Percentiles rank a stretch among this genome's conserved stretches.
phyloP scores from a whole-genome alignment of 2,113 vertebrate species.

The Hippoglossus stenolepis region DNA sequence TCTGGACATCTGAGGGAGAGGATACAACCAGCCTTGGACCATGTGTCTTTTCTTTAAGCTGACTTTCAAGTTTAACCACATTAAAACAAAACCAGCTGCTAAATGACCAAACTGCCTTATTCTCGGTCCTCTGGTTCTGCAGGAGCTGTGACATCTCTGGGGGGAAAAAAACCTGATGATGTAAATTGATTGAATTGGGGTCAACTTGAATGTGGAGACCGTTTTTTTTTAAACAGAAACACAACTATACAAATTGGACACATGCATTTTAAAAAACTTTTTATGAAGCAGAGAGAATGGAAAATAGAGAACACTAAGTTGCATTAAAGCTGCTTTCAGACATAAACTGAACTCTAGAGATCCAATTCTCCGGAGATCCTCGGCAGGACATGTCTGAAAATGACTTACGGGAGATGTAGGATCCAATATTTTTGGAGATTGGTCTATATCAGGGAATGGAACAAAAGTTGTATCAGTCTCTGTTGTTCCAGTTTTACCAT shows the following conservation, averaged over 20 bases:
- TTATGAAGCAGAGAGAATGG: not conserved
- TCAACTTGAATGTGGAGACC: not conserved
- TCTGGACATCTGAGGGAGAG: constrained; percentile 10
- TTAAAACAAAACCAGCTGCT: constrained; percentile 19
- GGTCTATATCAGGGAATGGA: no score
- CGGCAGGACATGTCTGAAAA: no score
- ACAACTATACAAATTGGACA: not conserved
- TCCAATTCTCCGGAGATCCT: no score
- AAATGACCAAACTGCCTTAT: not conserved
- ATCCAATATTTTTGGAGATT: no score
- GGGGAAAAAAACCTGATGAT: not conserved
- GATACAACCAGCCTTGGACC: not conserved
- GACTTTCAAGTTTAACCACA: constrained; percentile 8
- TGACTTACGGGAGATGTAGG: no score
- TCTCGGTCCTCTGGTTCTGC: not conserved
- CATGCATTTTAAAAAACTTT: not conserved
- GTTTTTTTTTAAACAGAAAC: not conserved
- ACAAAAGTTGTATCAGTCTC: no score
- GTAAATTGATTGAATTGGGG: not conserved
- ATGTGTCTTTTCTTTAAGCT: not conserved
- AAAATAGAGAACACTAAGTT: not conserved
- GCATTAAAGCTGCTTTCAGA: not conserved
- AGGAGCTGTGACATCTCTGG: not conserved
- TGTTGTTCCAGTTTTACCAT: no score
- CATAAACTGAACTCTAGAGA: no score